phyloP scores from a whole-genome alignment of 2,113 vertebrate genomes.

The Alexandromys fortis region DNA sequence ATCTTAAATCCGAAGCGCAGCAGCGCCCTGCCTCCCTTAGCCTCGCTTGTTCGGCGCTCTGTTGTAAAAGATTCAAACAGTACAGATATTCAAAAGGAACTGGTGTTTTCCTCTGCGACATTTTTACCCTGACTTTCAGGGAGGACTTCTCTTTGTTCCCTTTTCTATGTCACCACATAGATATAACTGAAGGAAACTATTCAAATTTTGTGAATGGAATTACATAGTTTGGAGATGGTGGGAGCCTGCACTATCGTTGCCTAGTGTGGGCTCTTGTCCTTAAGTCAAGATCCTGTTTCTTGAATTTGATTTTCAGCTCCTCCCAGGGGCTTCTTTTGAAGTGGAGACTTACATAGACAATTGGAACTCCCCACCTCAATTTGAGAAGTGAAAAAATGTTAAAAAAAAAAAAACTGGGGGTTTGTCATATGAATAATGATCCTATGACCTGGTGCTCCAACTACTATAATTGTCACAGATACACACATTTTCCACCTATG shows the following conservation, averaged over 20 bases:
- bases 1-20: background rate
- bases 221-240: too few relatives aligned
- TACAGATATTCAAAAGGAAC: background rate
- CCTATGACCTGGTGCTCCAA: background rate
- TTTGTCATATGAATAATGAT: background rate
- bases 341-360: background rate
- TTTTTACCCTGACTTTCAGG: background rate
- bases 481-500: background rate
- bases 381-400: slow-evolving; percentile 4
- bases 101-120: background rate
- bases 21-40: background rate
- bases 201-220: background rate
- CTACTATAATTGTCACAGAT: background rate
- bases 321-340: background rate
- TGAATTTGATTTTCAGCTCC: background rate
- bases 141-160: background rate
- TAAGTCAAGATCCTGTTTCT: background rate
- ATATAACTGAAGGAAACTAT: background rate
- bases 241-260: background rate
- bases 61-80: background rate
- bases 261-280: background rate
- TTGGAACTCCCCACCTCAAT: background rate
- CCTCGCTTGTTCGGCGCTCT: background rate
- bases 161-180: background rate
- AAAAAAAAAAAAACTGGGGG: background rate